These are phyloP conservation scores for Myiotriccus ornatus DNA, from an alignment of 2,797 vertebrate species.

Conservation along the genomic window DNA sequence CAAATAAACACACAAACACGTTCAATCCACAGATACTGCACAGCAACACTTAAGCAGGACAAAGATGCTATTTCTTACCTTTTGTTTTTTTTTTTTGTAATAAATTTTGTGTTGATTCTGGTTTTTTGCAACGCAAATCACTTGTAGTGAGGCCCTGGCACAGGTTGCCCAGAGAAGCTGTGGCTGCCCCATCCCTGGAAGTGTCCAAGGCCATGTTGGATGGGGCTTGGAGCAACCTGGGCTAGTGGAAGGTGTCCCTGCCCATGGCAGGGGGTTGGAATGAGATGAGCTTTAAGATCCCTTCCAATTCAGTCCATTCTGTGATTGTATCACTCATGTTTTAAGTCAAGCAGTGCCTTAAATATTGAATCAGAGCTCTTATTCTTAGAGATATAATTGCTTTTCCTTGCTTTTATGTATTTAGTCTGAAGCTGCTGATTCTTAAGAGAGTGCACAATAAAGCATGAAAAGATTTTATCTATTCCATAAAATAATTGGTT, in stretches of 20 bases:
- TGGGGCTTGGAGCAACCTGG: rapidly evolving
- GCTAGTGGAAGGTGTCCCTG: rapidly evolving
- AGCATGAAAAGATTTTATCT: not conserved
- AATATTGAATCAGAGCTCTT: not conserved
- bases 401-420: not conserved
- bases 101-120: not conserved
- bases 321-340: not conserved
- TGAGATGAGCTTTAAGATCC: not conserved
- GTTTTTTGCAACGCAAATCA: not conserved
- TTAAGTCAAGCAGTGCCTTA: not conserved
- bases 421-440: not conserved
- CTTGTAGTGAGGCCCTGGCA: not conserved
- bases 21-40: not conserved
- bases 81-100: not conserved
- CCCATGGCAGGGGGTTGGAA: not conserved
- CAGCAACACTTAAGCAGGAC: not conserved
- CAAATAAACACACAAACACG: not conserved
- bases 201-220: not conserved
- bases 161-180: not conserved
- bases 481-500: not conserved
- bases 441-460: not conserved
- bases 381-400: not conserved
- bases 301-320: not conserved
- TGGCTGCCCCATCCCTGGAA: not conserved
- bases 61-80: not conserved